Percentiles rank a stretch among this genome's conserved stretches.
Evolutionary conservation across 2,888 invertebrate species (phyloP).

Genomic region (Drosophila greeni): DNA sequence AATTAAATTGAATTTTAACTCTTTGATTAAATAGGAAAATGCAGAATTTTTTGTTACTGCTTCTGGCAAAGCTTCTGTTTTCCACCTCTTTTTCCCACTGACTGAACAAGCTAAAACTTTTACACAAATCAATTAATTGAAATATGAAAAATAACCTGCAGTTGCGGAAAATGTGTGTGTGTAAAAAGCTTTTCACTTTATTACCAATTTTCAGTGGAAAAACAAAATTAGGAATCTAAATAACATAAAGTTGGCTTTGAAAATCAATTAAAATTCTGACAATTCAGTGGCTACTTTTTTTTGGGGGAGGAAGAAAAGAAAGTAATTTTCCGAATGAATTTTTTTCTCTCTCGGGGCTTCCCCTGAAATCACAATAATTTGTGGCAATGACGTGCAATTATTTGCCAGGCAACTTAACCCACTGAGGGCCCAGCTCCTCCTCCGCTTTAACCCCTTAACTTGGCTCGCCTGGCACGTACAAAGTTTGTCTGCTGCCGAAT

Average conservation of each 20-base stretch:
- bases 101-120: not conserved
- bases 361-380: conserved; percentile 56
- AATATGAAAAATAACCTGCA: not conserved
- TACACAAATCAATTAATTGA: not conserved
- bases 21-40: not conserved
- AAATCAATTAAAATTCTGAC: conserved; percentile 14
- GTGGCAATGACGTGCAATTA: conserved; percentile 70
- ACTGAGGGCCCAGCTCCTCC: conserved; percentile 34
- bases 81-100: not conserved
- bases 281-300: not conserved
- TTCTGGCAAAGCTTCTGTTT: not conserved
- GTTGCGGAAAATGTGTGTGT: not conserved
- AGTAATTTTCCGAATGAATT: not conserved
- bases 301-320: not conserved
- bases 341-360: conserved; percentile 17
- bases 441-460: not conserved
- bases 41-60: not conserved
- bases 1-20: not conserved
- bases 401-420: conserved; percentile 60
- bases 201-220: not conserved
- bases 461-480: conserved; percentile 61
- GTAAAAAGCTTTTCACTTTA: not conserved
- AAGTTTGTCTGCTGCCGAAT: conserved; percentile 63
- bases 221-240: conserved; percentile 1
- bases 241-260: not conserved